Conservation (phyloP, 2,113 vertebrate genomes). For the Ptilonorhynchus violaceus region DNA sequence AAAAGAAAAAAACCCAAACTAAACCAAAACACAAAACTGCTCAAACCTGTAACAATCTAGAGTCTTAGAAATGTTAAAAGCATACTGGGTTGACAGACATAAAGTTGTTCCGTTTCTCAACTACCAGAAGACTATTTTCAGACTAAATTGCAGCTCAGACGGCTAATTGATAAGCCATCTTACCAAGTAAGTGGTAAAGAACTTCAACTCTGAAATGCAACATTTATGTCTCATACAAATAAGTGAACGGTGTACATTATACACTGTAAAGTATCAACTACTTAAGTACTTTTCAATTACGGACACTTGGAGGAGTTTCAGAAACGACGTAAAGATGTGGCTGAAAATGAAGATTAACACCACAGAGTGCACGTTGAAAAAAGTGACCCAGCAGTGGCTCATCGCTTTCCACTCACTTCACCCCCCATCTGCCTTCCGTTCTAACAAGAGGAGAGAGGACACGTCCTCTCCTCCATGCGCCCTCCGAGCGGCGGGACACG, state of each 20-base stretch:
- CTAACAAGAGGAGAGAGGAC: no score
- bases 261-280: not conserved
- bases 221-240: not conserved
- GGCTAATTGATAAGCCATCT: not conserved
- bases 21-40: not conserved
- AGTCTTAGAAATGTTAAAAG: not conserved
- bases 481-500: no score
- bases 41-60: not conserved
- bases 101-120: not conserved
- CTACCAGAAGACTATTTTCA: not conserved
- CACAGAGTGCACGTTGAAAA: not conserved
- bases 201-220: not conserved
- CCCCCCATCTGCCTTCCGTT: no score
- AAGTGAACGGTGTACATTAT: not conserved
- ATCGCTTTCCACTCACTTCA: not conserved
- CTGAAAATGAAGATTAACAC: not conserved
- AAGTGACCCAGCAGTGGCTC: not conserved
- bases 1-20: not conserved
- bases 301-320: not conserved
- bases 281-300: not conserved
- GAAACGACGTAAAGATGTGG: not conserved
- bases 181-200: not conserved
- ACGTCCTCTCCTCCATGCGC: no score
- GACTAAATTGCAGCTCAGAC: not conserved
- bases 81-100: not conserved